Percentiles rank a stretch among this genome's conserved stretches.
Evolutionary conservation across 2,113 vertebrate species (phyloP).

Genomic region (Ia io): DNA sequence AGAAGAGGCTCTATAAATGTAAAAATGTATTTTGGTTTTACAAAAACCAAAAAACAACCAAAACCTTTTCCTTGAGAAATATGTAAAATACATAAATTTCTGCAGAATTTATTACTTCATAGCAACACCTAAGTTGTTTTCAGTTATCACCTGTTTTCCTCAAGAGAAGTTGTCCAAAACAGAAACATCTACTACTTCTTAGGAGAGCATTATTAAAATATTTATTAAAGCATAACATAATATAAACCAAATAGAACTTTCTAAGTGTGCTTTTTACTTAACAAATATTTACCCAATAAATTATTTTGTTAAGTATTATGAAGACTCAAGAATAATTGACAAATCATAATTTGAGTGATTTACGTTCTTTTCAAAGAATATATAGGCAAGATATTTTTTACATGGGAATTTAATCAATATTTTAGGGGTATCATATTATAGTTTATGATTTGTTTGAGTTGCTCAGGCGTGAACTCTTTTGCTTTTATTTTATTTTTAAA

Average conservation of each 20-base stretch:
- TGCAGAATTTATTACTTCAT: constrained; percentile 6
- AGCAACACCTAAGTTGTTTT: neutral
- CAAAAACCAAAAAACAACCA: neutral
- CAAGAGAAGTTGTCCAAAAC: neutral
- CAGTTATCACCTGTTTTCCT: neutral
- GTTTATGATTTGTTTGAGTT: neutral
- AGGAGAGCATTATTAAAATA: constrained; percentile 11
- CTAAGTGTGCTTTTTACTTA: neutral
- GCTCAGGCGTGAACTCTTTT: neutral
- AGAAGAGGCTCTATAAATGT: neutral
- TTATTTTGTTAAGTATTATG: neutral
- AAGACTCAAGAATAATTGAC: neutral
- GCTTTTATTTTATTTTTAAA: constrained; percentile 14
- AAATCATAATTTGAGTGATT: constrained; percentile 13
- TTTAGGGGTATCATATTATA: neutral
- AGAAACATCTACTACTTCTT: neutral
- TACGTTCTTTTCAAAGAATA: neutral
- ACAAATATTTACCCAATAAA: neutral
- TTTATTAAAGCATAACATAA: neutral
- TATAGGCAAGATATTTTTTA: neutral
- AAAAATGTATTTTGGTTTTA: neutral
- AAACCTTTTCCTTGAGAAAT: neutral
- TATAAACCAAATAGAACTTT: neutral
- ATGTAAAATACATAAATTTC: neutral
- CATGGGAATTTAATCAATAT: neutral